phyloP scores from a whole-genome alignment of 1,140 invertebrate genomes.

The Drosophila baimaii region DNA sequence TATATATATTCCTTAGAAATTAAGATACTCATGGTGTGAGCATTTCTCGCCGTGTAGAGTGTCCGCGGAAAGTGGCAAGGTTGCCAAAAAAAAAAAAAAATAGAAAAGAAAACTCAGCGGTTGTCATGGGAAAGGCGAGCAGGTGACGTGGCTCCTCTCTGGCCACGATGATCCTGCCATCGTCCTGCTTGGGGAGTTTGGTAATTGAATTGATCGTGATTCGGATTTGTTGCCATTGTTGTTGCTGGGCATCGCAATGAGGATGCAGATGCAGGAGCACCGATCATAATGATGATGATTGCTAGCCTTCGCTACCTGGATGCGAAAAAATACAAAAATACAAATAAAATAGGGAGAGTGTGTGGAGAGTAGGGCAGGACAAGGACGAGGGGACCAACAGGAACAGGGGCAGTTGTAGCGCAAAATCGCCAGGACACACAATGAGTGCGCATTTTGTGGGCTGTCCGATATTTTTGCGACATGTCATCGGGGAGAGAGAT shows the following conservation, averaged over 20 bases:
- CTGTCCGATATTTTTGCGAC: slow-evolving; percentile 76
- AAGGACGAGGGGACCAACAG: background rate
- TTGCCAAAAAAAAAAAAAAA: background rate
- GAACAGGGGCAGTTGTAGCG: slow-evolving; percentile 44
- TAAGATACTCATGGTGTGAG: no score
- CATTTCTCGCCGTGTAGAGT: background rate
- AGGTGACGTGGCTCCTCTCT: slow-evolving; percentile 56
- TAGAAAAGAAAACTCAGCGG: background rate
- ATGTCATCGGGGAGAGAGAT: slow-evolving; percentile 65
- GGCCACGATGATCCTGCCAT: slow-evolving; percentile 25
- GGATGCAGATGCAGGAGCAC: slow-evolving; percentile 65
- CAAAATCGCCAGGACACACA: slow-evolving; percentile 80
- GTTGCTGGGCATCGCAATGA: slow-evolving; percentile 17
- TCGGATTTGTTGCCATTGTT: slow-evolving; percentile 66
- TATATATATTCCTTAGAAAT: no score
- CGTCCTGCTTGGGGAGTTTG: slow-evolving; percentile 48
- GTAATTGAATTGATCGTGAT: slow-evolving; percentile 83
- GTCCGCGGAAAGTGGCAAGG: slow-evolving; percentile 7
- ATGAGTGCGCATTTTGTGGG: slow-evolving; percentile 72
- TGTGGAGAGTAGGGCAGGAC: background rate
- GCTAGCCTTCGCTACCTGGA: slow-evolving; percentile 65
- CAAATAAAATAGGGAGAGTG: background rate
- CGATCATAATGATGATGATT: slow-evolving; percentile 34
- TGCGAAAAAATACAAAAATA: background rate
- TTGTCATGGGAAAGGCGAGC: slow-evolving; percentile 72